A percentile compares a stretch with the other conserved stretches of the same genome.
Conservation (phyloP, 2,113 vertebrate species). For the Oreochromis tanganicae region DNA sequence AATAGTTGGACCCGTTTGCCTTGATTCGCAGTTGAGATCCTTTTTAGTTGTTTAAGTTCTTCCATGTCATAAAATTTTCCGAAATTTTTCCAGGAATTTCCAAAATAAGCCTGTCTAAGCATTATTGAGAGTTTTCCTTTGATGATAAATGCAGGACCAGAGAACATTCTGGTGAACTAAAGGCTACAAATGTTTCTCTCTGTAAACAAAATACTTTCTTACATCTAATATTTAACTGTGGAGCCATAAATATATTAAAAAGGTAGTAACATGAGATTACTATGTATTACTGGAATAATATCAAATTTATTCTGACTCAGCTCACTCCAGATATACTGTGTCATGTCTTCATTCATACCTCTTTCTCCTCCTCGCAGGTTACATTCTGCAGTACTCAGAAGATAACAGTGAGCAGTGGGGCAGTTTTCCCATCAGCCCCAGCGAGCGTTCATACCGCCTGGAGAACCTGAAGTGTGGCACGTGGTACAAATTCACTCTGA, state of each 20-base stretch:
- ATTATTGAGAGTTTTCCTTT: not conserved
- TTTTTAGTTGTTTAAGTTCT: not conserved
- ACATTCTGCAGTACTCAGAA: slow-evolving; percentile 95
- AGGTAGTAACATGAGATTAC: not conserved
- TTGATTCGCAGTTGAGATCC: not conserved
- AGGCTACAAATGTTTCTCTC: not conserved
- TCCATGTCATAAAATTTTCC: not conserved
- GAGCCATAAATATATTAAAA: not conserved
- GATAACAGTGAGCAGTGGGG: slow-evolving; percentile 99
- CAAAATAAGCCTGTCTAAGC: not conserved
- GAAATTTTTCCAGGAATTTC: not conserved
- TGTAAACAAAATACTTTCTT: not conserved
- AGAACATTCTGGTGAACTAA: not conserved
- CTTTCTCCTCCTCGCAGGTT: slow-evolving; percentile 71
- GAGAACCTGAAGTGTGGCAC: slow-evolving; percentile 96
- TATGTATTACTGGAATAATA: not conserved
- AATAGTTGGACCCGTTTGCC: not conserved
- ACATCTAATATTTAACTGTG: not conserved
- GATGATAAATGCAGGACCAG: not conserved
- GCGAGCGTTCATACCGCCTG: slow-evolving; percentile 90
- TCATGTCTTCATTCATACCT: not conserved
- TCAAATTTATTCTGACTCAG: not conserved
- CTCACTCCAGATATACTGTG: not conserved
- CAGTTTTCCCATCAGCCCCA: slow-evolving; percentile 96
- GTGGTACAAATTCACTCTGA: slow-evolving; percentile 98